phyloP scores from a whole-genome alignment of 2,797 vertebrate species.

The Bryconaethiops microstoma region DNA sequence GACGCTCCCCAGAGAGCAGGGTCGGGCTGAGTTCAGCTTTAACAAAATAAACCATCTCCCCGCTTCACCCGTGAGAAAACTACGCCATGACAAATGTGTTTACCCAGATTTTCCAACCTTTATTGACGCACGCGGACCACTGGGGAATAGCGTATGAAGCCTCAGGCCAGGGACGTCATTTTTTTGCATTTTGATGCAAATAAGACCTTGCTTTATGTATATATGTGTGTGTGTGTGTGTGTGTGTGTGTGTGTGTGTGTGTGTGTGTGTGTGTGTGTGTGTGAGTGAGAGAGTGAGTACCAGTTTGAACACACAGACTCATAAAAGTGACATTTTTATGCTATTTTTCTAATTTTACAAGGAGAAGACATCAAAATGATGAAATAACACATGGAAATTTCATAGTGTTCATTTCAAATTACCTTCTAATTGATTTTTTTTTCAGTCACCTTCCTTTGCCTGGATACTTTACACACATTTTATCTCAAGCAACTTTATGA shows the following conservation, averaged over 20 bases:
- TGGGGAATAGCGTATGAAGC: constrained; percentile 22
- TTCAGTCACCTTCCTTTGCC: too few species aligned
- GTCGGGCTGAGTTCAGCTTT: constrained; percentile 45
- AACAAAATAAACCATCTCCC: constrained; percentile 36
- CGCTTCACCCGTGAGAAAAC: constrained; percentile 8
- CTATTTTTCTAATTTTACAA: too few species aligned
- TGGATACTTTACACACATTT: too few species aligned
- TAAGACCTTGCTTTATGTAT: constrained; percentile 2
- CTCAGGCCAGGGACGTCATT: constrained; percentile 18
- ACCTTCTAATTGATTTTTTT: too few species aligned
- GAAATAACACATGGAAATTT: too few species aligned
- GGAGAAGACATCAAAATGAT: too few species aligned
- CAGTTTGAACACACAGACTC: not conserved
- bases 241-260: not conserved
- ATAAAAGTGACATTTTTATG: too few species aligned
- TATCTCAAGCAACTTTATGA: too few species aligned
- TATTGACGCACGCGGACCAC: constrained; percentile 35
- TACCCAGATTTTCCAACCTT: constrained; percentile 25
- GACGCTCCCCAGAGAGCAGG: constrained; percentile 14
- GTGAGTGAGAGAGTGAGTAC: not conserved
- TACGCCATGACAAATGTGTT: constrained; percentile 40
- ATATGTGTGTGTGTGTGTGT: not conserved
- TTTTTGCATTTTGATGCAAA: constrained; percentile 7
- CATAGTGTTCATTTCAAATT: too few species aligned
- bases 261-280: not conserved